Percentiles rank a stretch among this genome's conserved stretches.
These are phyloP conservation scores for Pelagia noctiluca DNA, from an alignment of 30 jellyfish, hydroid and myxozoan genomes.

Conservation along the genomic window DNA sequence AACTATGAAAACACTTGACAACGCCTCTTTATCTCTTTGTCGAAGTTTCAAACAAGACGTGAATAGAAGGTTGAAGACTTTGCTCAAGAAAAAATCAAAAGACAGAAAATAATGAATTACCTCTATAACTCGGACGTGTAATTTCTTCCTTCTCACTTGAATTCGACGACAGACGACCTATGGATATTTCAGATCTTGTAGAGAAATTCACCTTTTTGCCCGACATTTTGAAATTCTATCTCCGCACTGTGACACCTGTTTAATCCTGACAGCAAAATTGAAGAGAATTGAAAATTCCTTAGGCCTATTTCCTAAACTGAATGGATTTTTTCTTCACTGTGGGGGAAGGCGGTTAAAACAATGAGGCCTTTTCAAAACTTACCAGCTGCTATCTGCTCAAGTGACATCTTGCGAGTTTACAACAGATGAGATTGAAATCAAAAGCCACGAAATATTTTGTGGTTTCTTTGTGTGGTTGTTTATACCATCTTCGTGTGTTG, in stretches of 20 bases:
- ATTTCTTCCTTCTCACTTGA: not conserved
- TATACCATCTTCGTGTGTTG: not conserved
- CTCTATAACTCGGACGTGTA: not conserved
- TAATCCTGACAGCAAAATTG: not conserved
- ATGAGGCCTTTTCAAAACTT: constrained; percentile 30
- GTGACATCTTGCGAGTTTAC: constrained; percentile 54
- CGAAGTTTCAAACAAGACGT: no score
- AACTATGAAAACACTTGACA: no score
- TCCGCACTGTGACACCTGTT: not conserved
- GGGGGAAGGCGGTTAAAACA: no score
- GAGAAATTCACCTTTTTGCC: not conserved
- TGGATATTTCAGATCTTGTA: constrained; percentile 7
- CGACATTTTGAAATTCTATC: not conserved
- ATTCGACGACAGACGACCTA: not conserved
- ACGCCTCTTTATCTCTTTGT: no score
- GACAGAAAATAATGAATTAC: no score
- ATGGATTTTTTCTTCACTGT: no score
- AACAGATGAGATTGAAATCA: constrained; percentile 49
- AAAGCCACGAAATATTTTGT: constrained; percentile 46
- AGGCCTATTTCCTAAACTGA: no score
- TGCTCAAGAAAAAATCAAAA: no score
- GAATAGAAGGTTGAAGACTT: no score
- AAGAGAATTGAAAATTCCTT: no score
- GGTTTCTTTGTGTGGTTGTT: constrained; percentile 54
- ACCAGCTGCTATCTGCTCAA: constrained; percentile 51